Conservation (phyloP, 2,888 invertebrate species). For the Eilema depressum region DNA sequence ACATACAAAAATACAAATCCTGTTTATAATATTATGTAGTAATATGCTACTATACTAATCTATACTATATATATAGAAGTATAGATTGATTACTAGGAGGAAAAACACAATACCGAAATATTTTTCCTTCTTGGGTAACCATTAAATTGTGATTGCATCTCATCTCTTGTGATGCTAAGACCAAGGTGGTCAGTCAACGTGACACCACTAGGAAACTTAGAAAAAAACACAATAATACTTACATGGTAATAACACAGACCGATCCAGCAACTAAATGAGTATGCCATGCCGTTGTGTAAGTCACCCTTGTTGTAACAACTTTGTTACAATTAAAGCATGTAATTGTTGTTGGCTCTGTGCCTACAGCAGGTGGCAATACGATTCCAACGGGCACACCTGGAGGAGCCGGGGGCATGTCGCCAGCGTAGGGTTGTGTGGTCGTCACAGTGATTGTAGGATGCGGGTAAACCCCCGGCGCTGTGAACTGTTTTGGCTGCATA, state of each 20-base stretch:
- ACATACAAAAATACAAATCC: no score
- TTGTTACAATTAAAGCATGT: conserved; percentile 81
- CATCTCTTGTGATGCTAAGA: neutral
- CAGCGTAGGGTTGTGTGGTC: conserved; percentile 65
- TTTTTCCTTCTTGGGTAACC: neutral
- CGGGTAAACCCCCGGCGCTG: conserved; percentile 79
- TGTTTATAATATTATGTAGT: no score
- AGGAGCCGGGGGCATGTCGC: conserved; percentile 55
- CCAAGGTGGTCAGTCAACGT: no score
- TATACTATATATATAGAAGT: no score
- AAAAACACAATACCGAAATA: neutral
- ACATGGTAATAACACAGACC: conserved; percentile 81
- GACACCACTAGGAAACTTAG: neutral
- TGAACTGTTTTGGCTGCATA: conserved; percentile 72
- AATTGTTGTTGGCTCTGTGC: conserved; percentile 79
- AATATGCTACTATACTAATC: no score
- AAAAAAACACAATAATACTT: conserved; percentile 52
- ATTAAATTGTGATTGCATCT: neutral
- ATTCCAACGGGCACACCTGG: conserved; percentile 72
- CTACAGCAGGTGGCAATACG: conserved; percentile 76
- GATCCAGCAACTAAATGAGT: conserved; percentile 83
- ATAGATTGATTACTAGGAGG: no score
- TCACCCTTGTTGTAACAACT: conserved; percentile 81
- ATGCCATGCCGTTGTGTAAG: conserved; percentile 82
- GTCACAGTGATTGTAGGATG: conserved; percentile 71